Evolutionary conservation across 1,140 invertebrate genomes (phyloP), one percentile per base, ranked within the genome.

Genomic region (Schlechtendalia chinensis): DNA sequence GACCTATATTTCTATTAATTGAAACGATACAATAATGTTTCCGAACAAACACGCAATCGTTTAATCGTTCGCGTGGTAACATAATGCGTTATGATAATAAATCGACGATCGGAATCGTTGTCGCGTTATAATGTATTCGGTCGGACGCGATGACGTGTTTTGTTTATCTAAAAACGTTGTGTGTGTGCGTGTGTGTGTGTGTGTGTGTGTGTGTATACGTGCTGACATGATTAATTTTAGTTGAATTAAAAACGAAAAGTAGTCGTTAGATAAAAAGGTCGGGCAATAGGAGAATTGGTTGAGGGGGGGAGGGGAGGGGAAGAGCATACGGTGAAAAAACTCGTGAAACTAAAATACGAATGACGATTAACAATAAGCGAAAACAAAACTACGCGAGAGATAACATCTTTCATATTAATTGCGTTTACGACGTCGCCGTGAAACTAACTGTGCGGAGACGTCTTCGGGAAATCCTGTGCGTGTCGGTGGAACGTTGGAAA

Each of bases 341-440:
- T 75, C 29, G 24, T 58, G 58, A 58, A 75, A 56, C 27, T 56
- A n/a, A 75, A 75, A 75, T 56, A 39, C 8, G 58, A 75, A 29
- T 75, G 56, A 56, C 72, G 61, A 80, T 82, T 58, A 75, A 75
- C 27, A 58, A 75, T n/a, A 75, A 58, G 22, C 53, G 24, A 58
- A n/a, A 58, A 58, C 19, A 58, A 58, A 75, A 39, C 32, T 39
- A 39, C 32, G 32, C 3, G 29, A 69, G 72, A 54, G 27, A 10
- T 22, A 39, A 39, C 50, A 74, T 58, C 53, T 5, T 75, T 58
- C 29, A 58, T 39, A 58, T 39, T 75, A 75, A 75, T 75, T 75
- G 54, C 72, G 39, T 75, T 75, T 58, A 58, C 39, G 19, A 58
- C 71, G 53, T 54, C 10, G 19, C 54, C 16, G 39, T 27, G 58